These are phyloP conservation scores for Himantopus leucocephalus DNA, from an alignment of 2,113 vertebrate species.

Conservation along the genomic window DNA sequence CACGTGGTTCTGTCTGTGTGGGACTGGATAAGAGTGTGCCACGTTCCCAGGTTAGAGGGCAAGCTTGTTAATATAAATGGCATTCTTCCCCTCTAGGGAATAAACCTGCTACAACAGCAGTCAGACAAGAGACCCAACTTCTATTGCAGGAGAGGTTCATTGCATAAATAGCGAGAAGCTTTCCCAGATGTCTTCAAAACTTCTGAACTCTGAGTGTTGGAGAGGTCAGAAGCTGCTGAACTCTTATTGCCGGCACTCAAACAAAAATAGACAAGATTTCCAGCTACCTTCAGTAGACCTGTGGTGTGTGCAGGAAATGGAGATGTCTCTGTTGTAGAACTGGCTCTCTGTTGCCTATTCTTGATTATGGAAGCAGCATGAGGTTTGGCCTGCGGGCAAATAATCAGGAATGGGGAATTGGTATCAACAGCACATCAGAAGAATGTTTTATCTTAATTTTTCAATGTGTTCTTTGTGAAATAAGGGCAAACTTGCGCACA, in stretches of 20 bases:
- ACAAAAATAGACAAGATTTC: neutral
- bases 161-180: neutral
- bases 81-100: neutral
- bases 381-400: neutral
- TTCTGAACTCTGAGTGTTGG: neutral
- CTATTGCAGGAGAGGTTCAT: neutral
- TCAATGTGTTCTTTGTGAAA: neutral
- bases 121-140: neutral
- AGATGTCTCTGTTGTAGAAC: neutral
- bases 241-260: neutral
- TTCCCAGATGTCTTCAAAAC: neutral
- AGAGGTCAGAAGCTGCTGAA: neutral
- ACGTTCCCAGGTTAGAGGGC: neutral
- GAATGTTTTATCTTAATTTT: neutral
- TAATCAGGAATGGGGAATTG: neutral
- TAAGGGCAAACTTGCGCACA: neutral
- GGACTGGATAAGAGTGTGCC: neutral
- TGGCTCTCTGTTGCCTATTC: neutral
- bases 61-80: neutral
- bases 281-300: neutral
- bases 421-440: neutral
- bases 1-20: neutral
- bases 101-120: neutral
- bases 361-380: rapidly evolving
- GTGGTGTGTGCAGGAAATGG: neutral